phyloP scores from a whole-genome alignment of 1,140 invertebrate species.

The Phthorimaea operculella region DNA sequence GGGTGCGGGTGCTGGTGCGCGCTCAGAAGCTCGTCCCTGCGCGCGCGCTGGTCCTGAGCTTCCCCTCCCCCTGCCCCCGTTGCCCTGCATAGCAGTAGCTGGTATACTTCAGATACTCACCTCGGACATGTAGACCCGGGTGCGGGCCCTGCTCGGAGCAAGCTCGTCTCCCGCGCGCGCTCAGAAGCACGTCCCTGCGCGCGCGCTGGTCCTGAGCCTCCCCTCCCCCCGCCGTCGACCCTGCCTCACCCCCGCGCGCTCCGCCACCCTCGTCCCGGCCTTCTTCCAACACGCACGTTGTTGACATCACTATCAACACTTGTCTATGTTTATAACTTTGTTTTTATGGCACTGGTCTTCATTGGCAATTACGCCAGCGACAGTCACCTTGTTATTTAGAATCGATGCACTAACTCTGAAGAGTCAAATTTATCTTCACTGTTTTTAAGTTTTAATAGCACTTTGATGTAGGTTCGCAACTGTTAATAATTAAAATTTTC shows the following conservation, averaged over 20 bases:
- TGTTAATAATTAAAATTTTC: too few relatives aligned
- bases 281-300: constrained; percentile 55
- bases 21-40: constrained; percentile 59
- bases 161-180: constrained; percentile 66
- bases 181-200: constrained; percentile 59
- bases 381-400: too few relatives aligned
- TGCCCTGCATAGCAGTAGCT: too few relatives aligned
- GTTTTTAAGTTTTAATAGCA: too few relatives aligned
- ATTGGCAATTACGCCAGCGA: neutral
- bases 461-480: too few relatives aligned
- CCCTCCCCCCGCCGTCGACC: constrained; percentile 20
- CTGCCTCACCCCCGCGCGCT: constrained; percentile 23
- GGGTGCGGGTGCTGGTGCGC: constrained; percentile 72
- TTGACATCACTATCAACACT: constrained; percentile 40
- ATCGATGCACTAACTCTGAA: too few relatives aligned
- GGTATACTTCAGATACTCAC: too few relatives aligned
- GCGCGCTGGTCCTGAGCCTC: constrained; percentile 32
- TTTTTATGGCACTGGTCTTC: neutral
- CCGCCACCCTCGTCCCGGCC: constrained; percentile 51
- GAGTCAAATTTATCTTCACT: too few relatives aligned
- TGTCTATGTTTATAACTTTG: too few relatives aligned
- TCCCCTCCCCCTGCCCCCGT: constrained; percentile 22
- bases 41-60: constrained; percentile 32
- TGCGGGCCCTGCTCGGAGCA: constrained; percentile 76
- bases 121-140: constrained; percentile 41